phyloP scores from a whole-genome alignment of 2,797 vertebrate species.

The Adelosebastes latens region DNA sequence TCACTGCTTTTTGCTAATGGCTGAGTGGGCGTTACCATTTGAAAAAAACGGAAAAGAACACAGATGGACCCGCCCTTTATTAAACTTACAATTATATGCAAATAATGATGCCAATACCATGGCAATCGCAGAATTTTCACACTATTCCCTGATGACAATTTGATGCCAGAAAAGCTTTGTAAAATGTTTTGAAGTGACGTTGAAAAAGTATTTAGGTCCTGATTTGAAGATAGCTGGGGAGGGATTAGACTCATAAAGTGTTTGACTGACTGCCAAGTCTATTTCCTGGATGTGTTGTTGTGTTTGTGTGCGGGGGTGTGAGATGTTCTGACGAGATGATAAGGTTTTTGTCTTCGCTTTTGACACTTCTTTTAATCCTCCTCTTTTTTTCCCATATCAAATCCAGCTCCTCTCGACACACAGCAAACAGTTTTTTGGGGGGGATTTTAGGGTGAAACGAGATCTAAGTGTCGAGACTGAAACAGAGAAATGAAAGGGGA shows the following conservation, averaged over 20 bases:
- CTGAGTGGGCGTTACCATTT: too few species aligned
- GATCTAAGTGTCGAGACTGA: background rate
- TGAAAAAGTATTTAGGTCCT: conserved; percentile 10
- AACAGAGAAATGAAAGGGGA: background rate
- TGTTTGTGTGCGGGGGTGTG: conserved; percentile 33
- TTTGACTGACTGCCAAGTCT: conserved; percentile 51
- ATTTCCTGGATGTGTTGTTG: conserved; percentile 38
- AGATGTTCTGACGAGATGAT: conserved; percentile 45
- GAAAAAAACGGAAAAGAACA: too few species aligned
- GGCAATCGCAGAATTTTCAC: background rate
- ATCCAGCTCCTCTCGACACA: conserved; percentile 4
- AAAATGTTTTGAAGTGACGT: background rate
- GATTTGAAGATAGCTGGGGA: conserved; percentile 27
- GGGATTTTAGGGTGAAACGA: background rate
- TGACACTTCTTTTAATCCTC: conserved; percentile 46
- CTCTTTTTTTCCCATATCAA: background rate
- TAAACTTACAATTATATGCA: conserved; percentile 11
- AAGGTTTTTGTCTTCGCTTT: conserved; percentile 37
- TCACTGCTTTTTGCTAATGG: too few species aligned
- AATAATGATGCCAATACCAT: background rate
- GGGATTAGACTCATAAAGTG: conserved; percentile 36
- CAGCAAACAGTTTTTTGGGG: background rate
- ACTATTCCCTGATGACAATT: background rate
- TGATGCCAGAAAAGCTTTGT: background rate
- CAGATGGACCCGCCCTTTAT: background rate